Evolutionary conservation across 1,140 invertebrate species (phyloP).

Genomic region (Diorhabda carinulata): DNA sequence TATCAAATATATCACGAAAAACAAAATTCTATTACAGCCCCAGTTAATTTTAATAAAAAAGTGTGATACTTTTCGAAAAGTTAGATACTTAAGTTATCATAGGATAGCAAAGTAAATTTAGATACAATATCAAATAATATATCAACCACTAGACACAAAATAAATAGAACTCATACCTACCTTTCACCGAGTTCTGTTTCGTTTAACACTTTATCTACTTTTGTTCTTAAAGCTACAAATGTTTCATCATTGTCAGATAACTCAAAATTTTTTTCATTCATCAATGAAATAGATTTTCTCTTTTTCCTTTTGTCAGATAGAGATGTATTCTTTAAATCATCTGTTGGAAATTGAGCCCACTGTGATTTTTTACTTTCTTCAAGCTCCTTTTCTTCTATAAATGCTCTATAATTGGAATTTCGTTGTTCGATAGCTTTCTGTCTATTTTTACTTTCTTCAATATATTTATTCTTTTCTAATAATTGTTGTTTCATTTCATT

Average conservation of each 20-base stretch:
- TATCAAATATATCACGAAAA: too few relatives aligned
- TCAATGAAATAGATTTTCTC: conserved; percentile 29
- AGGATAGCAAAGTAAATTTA: too few relatives aligned
- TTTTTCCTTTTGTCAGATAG: conserved; percentile 22
- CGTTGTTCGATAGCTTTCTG: conserved; percentile 51
- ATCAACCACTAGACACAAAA: too few relatives aligned
- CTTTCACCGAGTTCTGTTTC: conserved; percentile 20
- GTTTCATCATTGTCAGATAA: conserved; percentile 17
- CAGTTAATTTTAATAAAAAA: too few relatives aligned
- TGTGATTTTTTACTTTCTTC: conserved; percentile 47
- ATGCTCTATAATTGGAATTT: conserved; percentile 54
- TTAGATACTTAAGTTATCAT: too few relatives aligned
- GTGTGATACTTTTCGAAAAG: too few relatives aligned
- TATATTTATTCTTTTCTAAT: conserved; percentile 48
- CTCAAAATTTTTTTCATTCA: conserved; percentile 1
- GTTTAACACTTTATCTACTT: conserved; percentile 26
- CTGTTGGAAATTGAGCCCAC: conserved; percentile 53
- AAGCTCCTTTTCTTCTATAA: conserved; percentile 52
- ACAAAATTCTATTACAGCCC: too few relatives aligned
- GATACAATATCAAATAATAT: too few relatives aligned
- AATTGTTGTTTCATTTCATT: conserved; percentile 62
- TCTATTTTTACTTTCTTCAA: conserved; percentile 49
- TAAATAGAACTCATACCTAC: background rate
- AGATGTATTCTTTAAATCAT: background rate
- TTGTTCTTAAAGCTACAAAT: conserved; percentile 20